phyloP scores from a whole-genome alignment of 2,113 vertebrate genomes.

The Cyprinus carpio region DNA sequence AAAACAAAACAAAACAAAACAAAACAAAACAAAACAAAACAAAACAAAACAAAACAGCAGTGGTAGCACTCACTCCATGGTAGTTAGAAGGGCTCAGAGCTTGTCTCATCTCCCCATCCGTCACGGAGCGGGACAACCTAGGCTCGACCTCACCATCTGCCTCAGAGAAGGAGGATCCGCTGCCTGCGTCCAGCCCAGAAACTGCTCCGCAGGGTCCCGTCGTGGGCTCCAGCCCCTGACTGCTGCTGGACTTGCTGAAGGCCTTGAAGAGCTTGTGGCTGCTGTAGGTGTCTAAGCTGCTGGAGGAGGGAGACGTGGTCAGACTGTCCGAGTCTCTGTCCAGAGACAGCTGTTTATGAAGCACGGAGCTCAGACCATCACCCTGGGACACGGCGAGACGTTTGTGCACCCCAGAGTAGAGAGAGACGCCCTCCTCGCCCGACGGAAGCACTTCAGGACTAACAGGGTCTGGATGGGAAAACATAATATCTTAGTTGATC shows the following conservation, averaged over 20 bases:
- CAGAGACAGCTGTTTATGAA: slow-evolving; percentile 71
- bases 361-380: slow-evolving; percentile 72
- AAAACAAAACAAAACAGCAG: neutral
- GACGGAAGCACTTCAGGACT: slow-evolving; percentile 70
- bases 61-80: slow-evolving; percentile 88
- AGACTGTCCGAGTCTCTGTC: slow-evolving; percentile 78
- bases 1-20: too few species aligned
- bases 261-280: slow-evolving; percentile 75
- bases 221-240: slow-evolving; percentile 68
- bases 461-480: slow-evolving; percentile 58
- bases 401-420: slow-evolving; percentile 85
- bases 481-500: neutral
- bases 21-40: neutral
- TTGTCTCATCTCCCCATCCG: slow-evolving; percentile 88
- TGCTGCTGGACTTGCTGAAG: slow-evolving; percentile 50
- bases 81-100: slow-evolving; percentile 77
- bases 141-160: slow-evolving; percentile 82
- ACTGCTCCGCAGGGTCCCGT: slow-evolving; percentile 65
- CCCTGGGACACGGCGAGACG: slow-evolving; percentile 76
- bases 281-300: slow-evolving; percentile 84
- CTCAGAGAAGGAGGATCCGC: slow-evolving; percentile 84
- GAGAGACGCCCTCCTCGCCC: slow-evolving; percentile 75
- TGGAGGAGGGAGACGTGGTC: slow-evolving; percentile 83
- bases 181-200: slow-evolving; percentile 61
- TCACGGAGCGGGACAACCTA: slow-evolving; percentile 86